phyloP scores from a whole-genome alignment of 2,797 vertebrate genomes.

The Pristis pectinata region DNA sequence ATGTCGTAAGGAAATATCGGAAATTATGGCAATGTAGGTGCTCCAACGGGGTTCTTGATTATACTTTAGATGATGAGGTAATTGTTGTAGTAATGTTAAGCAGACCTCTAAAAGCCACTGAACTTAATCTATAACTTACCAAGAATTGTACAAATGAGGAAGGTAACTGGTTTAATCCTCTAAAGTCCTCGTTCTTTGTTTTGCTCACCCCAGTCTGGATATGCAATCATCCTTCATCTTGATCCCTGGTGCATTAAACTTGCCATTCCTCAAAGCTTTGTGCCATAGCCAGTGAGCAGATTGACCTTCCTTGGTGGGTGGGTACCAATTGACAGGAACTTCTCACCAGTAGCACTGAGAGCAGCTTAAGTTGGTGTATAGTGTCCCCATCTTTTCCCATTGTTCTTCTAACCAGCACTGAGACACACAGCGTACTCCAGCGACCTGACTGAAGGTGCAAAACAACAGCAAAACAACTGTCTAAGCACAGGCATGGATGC shows the following conservation, averaged over 20 bases:
- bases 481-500: not conserved
- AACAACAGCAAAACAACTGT: too few relatives aligned
- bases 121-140: not conserved
- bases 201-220: not conserved
- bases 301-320: not conserved
- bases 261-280: not conserved
- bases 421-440: not conserved
- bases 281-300: not conserved
- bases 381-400: not conserved
- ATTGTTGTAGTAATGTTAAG: not conserved
- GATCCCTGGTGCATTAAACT: not conserved
- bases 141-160: not conserved
- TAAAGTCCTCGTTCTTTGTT: not conserved
- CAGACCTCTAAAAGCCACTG: too few relatives aligned
- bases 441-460: not conserved
- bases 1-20: too few relatives aligned
- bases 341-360: not conserved
- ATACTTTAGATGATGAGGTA: not conserved
- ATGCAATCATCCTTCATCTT: not conserved
- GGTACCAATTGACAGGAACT: not conserved
- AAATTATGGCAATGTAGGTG: not conserved
- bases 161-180: not conserved
- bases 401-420: not conserved
- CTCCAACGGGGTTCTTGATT: not conserved
- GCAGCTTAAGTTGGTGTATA: not conserved